These are phyloP conservation scores for Emydura subglobosa DNA, from an alignment of 2,113 vertebrate species.

Conservation along the genomic window DNA sequence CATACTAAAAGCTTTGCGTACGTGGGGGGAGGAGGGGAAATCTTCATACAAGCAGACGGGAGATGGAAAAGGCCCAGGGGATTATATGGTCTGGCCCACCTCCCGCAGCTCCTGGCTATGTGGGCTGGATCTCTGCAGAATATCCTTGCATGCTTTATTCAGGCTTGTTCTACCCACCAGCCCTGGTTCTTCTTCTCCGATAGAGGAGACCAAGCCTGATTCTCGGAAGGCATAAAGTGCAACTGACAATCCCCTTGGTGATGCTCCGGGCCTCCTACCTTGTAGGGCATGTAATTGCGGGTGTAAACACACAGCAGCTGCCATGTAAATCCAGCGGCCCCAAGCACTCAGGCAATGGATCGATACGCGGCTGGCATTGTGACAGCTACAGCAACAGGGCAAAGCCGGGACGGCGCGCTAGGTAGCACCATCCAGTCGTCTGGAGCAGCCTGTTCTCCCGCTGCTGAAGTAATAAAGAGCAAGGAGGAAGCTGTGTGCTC, in stretches of 20 bases:
- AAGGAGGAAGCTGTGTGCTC: not conserved
- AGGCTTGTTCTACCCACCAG: not conserved
- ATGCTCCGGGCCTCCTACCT: not conserved
- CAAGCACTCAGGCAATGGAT: not conserved
- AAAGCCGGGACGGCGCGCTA: rapidly evolving
- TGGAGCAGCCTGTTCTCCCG: not conserved
- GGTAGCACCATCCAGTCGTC: rapidly evolving
- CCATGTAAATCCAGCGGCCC: rapidly evolving
- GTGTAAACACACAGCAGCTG: slow-evolving; percentile 18
- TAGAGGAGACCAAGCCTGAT: not conserved
- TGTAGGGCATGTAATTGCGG: rapidly evolving
- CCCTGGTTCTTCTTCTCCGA: not conserved
- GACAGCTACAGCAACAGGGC: not conserved
- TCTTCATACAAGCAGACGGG: not conserved
- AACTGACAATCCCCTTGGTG: not conserved
- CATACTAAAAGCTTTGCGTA: not conserved
- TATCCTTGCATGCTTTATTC: not conserved
- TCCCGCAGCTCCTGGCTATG: not conserved
- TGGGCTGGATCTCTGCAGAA: not conserved
- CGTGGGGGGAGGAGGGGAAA: not conserved
- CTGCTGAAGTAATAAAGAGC: not conserved
- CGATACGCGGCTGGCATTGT: not conserved
- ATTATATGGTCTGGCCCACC: not conserved
- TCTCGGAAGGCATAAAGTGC: not conserved
- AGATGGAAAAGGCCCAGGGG: not conserved